Evolutionary conservation across 2,888 invertebrate species (phyloP).

Genomic region (Dynastes tityus): DNA sequence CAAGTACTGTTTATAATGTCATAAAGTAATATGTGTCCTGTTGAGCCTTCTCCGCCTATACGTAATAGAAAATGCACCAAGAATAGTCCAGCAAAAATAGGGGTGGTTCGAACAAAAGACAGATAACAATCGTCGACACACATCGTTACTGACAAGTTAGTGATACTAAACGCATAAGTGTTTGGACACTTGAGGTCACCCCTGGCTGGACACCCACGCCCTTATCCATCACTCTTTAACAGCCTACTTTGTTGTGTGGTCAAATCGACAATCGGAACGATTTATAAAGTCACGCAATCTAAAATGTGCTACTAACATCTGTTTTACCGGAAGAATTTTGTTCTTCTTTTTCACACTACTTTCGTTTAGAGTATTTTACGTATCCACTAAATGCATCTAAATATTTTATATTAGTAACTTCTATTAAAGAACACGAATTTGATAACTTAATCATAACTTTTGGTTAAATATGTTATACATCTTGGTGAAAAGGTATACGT

Average conservation of each 20-base stretch:
- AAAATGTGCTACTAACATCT: conserved; percentile 10
- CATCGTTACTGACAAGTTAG: conserved; percentile 51
- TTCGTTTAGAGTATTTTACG: too few species aligned
- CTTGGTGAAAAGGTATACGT: too few species aligned
- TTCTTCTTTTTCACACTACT: background rate
- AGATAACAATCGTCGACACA: conserved; percentile 50
- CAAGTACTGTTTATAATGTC: too few species aligned
- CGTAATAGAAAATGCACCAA: background rate
- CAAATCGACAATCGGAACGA: conserved; percentile 34
- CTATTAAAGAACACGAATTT: too few species aligned
- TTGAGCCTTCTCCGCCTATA: conserved; percentile 7
- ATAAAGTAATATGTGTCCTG: background rate
- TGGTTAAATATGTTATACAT: too few species aligned
- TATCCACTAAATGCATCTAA: too few species aligned
- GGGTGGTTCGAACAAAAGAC: conserved; percentile 54
- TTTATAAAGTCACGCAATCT: conserved; percentile 36
- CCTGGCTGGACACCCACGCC: conserved; percentile 58
- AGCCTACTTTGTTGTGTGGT: conserved; percentile 46
- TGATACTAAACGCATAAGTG: conserved; percentile 53
- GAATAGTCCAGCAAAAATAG: conserved; percentile 39
- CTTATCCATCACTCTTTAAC: conserved; percentile 49
- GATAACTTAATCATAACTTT: too few species aligned
- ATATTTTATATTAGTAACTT: too few species aligned
- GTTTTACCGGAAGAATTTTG: background rate
- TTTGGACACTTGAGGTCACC: conserved; percentile 62